Evolutionary conservation across 2,888 invertebrate species (phyloP).

Genomic region (Apodemia mormo): DNA sequence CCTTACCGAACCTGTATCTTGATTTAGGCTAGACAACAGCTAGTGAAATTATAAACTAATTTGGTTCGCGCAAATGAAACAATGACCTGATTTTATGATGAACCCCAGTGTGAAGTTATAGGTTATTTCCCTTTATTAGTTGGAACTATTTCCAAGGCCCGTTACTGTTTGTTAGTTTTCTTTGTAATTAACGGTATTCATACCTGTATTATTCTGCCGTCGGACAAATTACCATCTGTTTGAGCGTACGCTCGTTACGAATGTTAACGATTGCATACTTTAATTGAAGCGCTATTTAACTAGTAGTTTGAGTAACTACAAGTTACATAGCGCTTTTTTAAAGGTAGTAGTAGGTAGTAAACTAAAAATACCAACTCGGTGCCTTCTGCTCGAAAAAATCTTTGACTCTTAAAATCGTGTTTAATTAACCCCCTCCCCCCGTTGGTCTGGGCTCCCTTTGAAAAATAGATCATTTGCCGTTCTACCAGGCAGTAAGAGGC

Average conservation of each 20-base stretch:
- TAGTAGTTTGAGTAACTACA: neutral
- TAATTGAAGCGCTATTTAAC: neutral
- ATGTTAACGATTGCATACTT: slow-evolving; percentile 10
- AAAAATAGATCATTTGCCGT: no score
- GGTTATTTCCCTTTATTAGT: neutral
- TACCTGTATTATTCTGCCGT: slow-evolving; percentile 11
- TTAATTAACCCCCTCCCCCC: no score
- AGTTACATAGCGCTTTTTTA: no score
- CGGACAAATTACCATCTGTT: slow-evolving; percentile 16
- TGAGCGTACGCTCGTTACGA: neutral
- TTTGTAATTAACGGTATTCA: slow-evolving; percentile 15
- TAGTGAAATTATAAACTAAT: neutral
- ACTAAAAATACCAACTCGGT: no score
- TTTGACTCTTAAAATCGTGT: no score
- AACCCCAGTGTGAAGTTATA: neutral
- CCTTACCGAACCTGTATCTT: no score
- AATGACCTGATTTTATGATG: neutral
- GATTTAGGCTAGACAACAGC: no score
- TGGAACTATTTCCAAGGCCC: slow-evolving; percentile 1
- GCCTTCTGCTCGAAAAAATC: no score
- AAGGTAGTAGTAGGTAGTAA: no score
- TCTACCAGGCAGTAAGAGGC: no score
- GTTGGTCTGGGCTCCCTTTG: no score
- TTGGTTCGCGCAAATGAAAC: neutral
- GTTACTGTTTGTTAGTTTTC: slow-evolving; percentile 18